Percentiles rank a stretch among this genome's conserved stretches.
These are phyloP conservation scores for Monoplex corrugatus DNA, from an alignment of 2,888 invertebrate species.

Conservation along the genomic window DNA sequence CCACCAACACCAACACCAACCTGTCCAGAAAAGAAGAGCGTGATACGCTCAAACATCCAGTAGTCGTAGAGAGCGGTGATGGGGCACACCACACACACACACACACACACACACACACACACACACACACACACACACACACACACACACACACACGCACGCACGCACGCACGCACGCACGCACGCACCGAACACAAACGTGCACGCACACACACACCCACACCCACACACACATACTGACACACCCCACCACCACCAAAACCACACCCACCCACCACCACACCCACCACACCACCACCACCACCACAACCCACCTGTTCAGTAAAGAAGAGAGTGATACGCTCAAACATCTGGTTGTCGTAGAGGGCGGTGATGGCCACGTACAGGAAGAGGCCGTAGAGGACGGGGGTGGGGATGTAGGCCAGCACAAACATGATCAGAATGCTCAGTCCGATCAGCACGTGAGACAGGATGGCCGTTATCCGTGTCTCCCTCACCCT, in stretches of 20 bases:
- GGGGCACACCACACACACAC: no score
- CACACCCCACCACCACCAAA: not conserved
- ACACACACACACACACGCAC: not conserved
- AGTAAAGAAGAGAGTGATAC: slow-evolving; percentile 84
- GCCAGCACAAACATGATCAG: slow-evolving; percentile 83
- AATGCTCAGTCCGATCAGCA: slow-evolving; percentile 84
- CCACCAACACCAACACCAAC: not conserved
- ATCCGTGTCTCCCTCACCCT: slow-evolving; percentile 84
- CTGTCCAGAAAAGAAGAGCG: no score
- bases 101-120: not conserved
- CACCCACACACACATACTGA: not conserved
- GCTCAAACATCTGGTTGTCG: slow-evolving; percentile 85
- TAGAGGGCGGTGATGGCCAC: slow-evolving; percentile 84
- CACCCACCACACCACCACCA: not conserved
- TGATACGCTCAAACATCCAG: no score
- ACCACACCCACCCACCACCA: not conserved
- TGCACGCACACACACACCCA: not conserved
- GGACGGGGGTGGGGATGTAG: slow-evolving; percentile 84
- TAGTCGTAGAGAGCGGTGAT: no score
- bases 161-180: not conserved
- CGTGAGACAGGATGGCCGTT: slow-evolving; percentile 84
- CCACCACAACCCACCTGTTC: slow-evolving; percentile 82
- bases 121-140: no score
- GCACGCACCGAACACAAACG: not conserved
- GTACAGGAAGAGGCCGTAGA: slow-evolving; percentile 85